Conservation (phyloP, 2,113 vertebrate species). For the Caloenas nicobarica region DNA sequence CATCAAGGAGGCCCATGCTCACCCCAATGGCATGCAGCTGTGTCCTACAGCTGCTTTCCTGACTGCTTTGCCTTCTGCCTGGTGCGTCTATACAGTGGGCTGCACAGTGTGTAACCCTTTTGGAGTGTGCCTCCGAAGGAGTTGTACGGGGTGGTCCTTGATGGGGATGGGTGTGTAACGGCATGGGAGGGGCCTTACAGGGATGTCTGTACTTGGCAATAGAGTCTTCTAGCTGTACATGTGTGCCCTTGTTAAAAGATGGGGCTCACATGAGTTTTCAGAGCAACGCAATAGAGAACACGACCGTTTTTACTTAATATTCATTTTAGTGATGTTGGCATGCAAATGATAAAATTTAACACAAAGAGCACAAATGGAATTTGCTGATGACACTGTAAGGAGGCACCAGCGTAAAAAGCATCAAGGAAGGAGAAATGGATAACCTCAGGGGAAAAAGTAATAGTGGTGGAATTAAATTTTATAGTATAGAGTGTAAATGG, state of each 20-base stretch:
- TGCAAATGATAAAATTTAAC: not conserved
- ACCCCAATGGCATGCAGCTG: accelerated
- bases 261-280: not conserved
- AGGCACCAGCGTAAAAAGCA: not conserved
- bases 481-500: not conserved
- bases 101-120: not conserved
- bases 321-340: not conserved
- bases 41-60: not conserved
- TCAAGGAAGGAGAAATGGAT: accelerated
- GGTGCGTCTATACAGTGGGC: accelerated
- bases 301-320: not conserved
- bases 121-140: not conserved
- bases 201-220: not conserved
- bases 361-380: not conserved
- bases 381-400: not conserved
- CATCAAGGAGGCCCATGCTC: not conserved
- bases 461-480: constrained; percentile 6
- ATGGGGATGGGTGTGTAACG: not conserved
- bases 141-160: not conserved
- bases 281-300: not conserved
- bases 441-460: not conserved
- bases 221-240: not conserved
- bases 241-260: not conserved
- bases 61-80: not conserved
- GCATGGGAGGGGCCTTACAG: accelerated